A percentile compares a stretch with the other conserved stretches of the same genome.
phyloP scores from a whole-genome alignment of 2,888 invertebrate species.

The Eristalinus aeneus region DNA sequence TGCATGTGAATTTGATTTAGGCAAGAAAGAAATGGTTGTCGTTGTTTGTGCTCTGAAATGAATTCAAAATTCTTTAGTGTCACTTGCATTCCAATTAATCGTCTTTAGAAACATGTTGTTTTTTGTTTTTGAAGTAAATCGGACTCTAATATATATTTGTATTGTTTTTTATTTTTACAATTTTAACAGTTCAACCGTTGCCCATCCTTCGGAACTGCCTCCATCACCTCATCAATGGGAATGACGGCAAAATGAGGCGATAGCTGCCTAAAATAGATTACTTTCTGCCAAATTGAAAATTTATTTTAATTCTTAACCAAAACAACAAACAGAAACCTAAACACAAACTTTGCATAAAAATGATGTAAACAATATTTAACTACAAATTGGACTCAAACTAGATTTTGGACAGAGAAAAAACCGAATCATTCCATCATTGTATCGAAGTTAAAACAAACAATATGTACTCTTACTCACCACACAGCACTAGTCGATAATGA shows the following conservation, averaged over 20 bases:
- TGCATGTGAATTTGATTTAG: background rate
- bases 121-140: background rate
- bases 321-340: constrained; percentile 53
- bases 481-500: constrained; percentile 76
- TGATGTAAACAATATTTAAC: constrained; percentile 31
- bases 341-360: constrained; percentile 49
- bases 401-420: constrained; percentile 17
- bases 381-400: constrained; percentile 34
- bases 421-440: constrained; percentile 73
- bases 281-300: constrained; percentile 70
- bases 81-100: background rate
- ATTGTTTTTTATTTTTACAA: constrained; percentile 30
- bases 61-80: constrained; percentile 22
- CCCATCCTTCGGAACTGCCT: constrained; percentile 98
- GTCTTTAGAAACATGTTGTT: background rate
- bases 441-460: constrained; percentile 23
- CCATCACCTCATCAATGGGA: constrained; percentile 99
- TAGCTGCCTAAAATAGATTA: constrained; percentile 80
- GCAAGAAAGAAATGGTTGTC: background rate
- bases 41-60: constrained; percentile 65
- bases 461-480: constrained; percentile 75
- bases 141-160: constrained; percentile 24
- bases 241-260: constrained; percentile 86
- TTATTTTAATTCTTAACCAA: constrained; percentile 73
- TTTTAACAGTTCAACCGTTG: constrained; percentile 93